A percentile compares a stretch with the other conserved stretches of the same genome.
These are phyloP conservation scores for Eufriesea mexicana DNA, from an alignment of 1,140 invertebrate genomes.

Conservation along the genomic window DNA sequence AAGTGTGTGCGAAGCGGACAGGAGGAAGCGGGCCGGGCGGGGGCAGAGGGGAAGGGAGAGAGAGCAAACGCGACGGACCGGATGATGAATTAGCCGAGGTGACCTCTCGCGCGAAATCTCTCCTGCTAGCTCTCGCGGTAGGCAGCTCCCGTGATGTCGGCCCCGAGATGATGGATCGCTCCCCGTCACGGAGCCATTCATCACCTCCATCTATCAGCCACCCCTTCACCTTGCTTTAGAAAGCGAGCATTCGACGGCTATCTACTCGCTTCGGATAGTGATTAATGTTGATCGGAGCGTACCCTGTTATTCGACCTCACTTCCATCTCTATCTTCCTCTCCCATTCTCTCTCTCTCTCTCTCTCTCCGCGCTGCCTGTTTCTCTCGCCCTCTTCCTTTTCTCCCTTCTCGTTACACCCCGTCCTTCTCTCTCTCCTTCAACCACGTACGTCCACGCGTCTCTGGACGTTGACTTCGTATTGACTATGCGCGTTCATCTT, in stretches of 20 bases:
- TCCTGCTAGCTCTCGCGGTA: constrained; percentile 76
- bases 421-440: constrained; percentile 19
- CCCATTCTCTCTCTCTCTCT: background rate
- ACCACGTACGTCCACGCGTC: constrained; percentile 57
- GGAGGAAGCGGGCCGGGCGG: background rate
- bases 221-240: constrained; percentile 80
- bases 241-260: constrained; percentile 81
- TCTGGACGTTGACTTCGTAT: constrained; percentile 66
- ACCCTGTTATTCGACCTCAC: constrained; percentile 80
- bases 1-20: constrained; percentile 27
- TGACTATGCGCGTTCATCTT: constrained; percentile 65
- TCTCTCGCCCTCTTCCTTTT: constrained; percentile 12
- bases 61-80: constrained; percentile 68
- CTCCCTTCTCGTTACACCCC: background rate
- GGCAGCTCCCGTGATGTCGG: constrained; percentile 78
- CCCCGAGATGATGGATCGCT: constrained; percentile 80
- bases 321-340: constrained; percentile 63
- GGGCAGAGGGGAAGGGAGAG: background rate
- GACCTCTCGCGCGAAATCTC: constrained; percentile 80
- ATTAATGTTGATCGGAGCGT: constrained; percentile 81
- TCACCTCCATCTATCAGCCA: constrained; percentile 81
- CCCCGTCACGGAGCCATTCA: constrained; percentile 81
- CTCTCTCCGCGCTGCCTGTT: background rate
- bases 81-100: constrained; percentile 81
- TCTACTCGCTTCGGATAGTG: constrained; percentile 80